A percentile compares a stretch with the other conserved stretches of the same genome.
phyloP scores from a whole-genome alignment of 1,140 invertebrate genomes.

The Neodiprion fabricii region DNA sequence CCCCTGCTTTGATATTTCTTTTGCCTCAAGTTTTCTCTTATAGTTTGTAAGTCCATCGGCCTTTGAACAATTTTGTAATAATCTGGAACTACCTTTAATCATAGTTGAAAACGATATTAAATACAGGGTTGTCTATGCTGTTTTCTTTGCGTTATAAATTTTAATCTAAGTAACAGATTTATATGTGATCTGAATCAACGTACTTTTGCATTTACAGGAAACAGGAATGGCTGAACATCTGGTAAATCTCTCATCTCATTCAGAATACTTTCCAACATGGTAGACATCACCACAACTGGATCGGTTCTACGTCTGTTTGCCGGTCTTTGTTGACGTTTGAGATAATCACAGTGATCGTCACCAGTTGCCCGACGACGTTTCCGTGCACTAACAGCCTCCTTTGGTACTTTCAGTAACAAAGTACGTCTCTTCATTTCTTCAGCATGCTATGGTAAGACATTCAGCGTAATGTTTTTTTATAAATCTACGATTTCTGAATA shows the following conservation, averaged over 20 bases:
- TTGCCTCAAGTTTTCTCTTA: conserved; percentile 89
- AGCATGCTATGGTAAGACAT: conserved; percentile 66
- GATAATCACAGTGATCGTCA: conserved; percentile 90
- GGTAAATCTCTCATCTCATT: conserved; percentile 93
- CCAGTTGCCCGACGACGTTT: conserved; percentile 72
- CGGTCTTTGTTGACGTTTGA: conserved; percentile 85
- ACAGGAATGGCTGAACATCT: conserved; percentile 91
- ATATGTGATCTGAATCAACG: conserved; percentile 25
- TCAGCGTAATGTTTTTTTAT: not conserved
- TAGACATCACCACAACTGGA: conserved; percentile 93
- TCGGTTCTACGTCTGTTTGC: conserved; percentile 95
- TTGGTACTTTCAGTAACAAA: conserved; percentile 84
- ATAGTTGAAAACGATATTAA: conserved; percentile 19
- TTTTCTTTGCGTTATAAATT: not conserved
- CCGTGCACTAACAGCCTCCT: conserved; percentile 73
- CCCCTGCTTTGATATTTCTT: conserved; percentile 94
- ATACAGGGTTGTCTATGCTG: conserved; percentile 7
- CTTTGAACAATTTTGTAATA: conserved; percentile 91
- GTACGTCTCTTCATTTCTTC: conserved; percentile 82
- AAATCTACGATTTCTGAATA: too few relatives aligned
- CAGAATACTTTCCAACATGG: conserved; percentile 90
- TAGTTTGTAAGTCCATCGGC: conserved; percentile 98
- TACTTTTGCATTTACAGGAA: conserved; percentile 93
- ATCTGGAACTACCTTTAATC: conserved; percentile 80
- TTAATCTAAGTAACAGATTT: conserved; percentile 20